A percentile compares a stretch with the other conserved stretches of the same genome.
Conservation (phyloP, 2,797 vertebrate genomes). For the Coluber constrictor region DNA sequence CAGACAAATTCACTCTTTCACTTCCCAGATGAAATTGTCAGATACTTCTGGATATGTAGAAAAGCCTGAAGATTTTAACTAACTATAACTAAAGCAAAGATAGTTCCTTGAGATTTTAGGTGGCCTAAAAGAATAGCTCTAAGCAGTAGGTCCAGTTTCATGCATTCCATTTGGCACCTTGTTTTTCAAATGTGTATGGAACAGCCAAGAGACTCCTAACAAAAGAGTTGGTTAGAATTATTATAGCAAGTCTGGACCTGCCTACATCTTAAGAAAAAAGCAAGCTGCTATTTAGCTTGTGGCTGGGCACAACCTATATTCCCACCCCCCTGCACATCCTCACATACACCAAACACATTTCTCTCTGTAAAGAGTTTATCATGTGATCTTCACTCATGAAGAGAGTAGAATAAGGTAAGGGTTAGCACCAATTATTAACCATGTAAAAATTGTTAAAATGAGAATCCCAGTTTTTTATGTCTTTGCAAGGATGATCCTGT, state of each 20-base stretch:
- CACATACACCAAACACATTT: not conserved
- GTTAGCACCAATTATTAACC: not conserved
- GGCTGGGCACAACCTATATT: not conserved
- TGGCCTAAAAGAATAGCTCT: not conserved
- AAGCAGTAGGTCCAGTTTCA: not conserved
- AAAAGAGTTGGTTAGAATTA: not conserved
- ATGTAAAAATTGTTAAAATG: not conserved
- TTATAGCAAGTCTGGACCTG: not conserved
- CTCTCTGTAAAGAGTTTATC: not conserved
- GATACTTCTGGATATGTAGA: not conserved
- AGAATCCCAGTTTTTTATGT: not conserved
- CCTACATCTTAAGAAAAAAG: constrained; percentile 12
- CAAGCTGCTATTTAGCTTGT: not conserved
- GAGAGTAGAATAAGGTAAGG: not conserved
- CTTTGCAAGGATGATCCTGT: not conserved
- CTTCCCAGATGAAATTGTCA: not conserved
- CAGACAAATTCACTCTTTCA: not conserved
- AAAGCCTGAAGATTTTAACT: not conserved
- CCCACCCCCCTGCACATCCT: not conserved
- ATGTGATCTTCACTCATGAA: not conserved
- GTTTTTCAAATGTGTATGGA: not conserved
- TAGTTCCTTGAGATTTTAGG: not conserved
- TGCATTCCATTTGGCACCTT: not conserved
- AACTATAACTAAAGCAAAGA: not conserved
- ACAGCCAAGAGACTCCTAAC: not conserved